Evolutionary conservation across 1,140 invertebrate genomes (phyloP), one percentile per base, ranked within the genome.

Genomic region (Hirudo medicinalis): DNA sequence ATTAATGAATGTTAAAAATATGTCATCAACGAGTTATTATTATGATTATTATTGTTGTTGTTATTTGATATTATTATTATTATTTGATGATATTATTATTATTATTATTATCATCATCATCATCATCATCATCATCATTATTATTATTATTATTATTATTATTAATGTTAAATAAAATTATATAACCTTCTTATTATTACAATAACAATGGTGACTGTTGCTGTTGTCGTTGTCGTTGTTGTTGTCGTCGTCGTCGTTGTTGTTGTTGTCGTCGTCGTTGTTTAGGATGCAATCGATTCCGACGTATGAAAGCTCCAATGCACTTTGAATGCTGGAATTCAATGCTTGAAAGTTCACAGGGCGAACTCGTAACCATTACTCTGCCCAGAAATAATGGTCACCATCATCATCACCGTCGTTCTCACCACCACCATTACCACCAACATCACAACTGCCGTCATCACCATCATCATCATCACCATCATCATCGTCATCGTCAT

Each of bases 401-500:
- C 29, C 57, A 22, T 60, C 55, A 60, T 60, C 15, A 60, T 60
- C 55, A 60, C 15, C 55, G n/a, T n/a, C n/a, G n/a, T n/a, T n/a
- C n/a, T n/a, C n/a, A n/a, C n/a, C n/a, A n/a, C n/a, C n/a, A n/a
- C n/a, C n/a, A n/a, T n/a, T n/a, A n/a, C n/a, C n/a, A 60, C 4
- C 55, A 60, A 4, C 55, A 60, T 22, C 55, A 60, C 8, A 4
- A 60, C 8, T 15, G 15, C 15, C 55, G 15, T 6, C 55, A 27
- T 15, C 55, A 22, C 15, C 27, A 27, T 60, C 55, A 27, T 60
- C 55, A 60, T 60, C 15, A 60, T 27, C 57, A 63, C 17, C 57
- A 22, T 63, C 19, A 63, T 19, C 57, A 22, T 63, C 13, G 29
- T 63, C 57, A 32, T 57, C 54, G 25, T 57, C 54, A 25, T 4